Base-by-base conservation (phyloP, 2,888 invertebrate genomes). In the Epsilonema sp. region DNA sequence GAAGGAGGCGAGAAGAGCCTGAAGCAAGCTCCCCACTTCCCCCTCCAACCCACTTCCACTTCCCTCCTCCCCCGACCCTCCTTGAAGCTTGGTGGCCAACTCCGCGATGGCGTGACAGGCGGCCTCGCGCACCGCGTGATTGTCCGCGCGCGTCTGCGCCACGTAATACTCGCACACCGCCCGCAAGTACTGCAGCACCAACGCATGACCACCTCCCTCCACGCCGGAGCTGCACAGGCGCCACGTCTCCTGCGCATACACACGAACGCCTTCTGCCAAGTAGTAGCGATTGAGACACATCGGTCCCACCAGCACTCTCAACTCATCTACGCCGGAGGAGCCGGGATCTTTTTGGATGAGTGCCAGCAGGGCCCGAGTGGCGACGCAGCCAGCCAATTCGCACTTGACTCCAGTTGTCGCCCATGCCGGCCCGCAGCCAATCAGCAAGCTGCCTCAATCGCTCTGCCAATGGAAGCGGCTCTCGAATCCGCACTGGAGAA, bases 381-480 rank as follows among this genome's bases (percentile, higher is more conserved):
- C n/a, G 70, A 71, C 8, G 72, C 69, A 22, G 73, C 70, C 47
- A 74, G 56, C 11, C 73, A n/a, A n/a, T n/a, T n/a, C n/a, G 62
- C 4, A 73, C 73, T 69, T 69, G 68, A 58, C 72, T 73, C 73
- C 73, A 74, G 54, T 73, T 73, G 53, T 74, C 73, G 23, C 70
- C 63, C 44, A 74, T 58, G 8, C 74, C 74, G 41, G 57, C 51
- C 8, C 65, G 67, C 16, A 74, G 58, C 49, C 69, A 64, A 39
- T 64, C 56, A 46, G 68, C 62, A 51, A 73, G 65, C 50, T 67
- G 37, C 19, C n/a, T n/a, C n/a, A n/a, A n/a, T n/a, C n/a, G n/a
- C n/a, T n/a, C n/a, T n/a, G n/a, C n/a, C n/a, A n/a, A n/a, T n/a
- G n/a, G n/a, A n/a, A n/a, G n/a, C n/a, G n/a, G n/a, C n/a, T n/a